phyloP scores from a whole-genome alignment of 2,888 invertebrate genomes.

The Platycheirus albimanus region DNA sequence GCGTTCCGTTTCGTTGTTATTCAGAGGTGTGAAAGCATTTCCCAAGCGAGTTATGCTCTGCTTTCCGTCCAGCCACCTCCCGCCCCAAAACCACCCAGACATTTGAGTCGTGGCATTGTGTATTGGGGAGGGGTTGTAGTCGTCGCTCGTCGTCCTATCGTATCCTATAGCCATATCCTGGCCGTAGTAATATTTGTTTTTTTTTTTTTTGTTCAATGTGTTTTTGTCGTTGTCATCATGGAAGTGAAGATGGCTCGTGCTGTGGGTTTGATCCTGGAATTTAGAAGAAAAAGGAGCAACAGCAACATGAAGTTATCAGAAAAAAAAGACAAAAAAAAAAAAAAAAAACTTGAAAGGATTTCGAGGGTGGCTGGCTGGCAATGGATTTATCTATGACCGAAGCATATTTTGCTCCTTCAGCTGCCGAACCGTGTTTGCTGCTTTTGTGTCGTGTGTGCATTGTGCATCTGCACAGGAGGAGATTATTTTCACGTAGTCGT shows the following conservation, averaged over 20 bases:
- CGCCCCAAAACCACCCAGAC: conserved; percentile 56
- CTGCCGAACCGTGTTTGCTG: conserved; percentile 53
- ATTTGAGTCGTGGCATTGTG: conserved; percentile 48
- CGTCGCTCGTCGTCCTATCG: no score
- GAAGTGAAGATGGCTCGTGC: conserved; percentile 75
- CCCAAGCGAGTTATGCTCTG: conserved; percentile 71
- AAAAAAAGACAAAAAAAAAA: conserved; percentile 34
- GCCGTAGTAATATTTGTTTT: conserved; percentile 57
- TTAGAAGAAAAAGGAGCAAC: conserved; percentile 66
- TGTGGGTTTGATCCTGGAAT: conserved; percentile 75
- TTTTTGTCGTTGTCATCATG: conserved; percentile 69
- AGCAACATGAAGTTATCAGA: conserved; percentile 37
- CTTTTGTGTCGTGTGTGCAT: conserved; percentile 59
- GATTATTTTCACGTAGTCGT: conserved; percentile 72
- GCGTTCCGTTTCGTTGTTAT: conserved; percentile 74
- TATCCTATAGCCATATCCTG: conserved; percentile 55
- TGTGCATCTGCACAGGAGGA: conserved; percentile 66
- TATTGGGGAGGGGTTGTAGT: conserved; percentile 26
- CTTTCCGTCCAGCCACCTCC: conserved; percentile 35
- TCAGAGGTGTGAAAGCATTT: conserved; percentile 74
- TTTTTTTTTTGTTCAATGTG: conserved; percentile 61
- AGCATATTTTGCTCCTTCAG: conserved; percentile 68
- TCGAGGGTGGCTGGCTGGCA: conserved; percentile 70
- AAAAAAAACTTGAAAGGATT: conserved; percentile 70
- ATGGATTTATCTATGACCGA: conserved; percentile 72